phyloP scores from a whole-genome alignment of 2,113 vertebrate genomes.

The Tylochromis polylepis region DNA sequence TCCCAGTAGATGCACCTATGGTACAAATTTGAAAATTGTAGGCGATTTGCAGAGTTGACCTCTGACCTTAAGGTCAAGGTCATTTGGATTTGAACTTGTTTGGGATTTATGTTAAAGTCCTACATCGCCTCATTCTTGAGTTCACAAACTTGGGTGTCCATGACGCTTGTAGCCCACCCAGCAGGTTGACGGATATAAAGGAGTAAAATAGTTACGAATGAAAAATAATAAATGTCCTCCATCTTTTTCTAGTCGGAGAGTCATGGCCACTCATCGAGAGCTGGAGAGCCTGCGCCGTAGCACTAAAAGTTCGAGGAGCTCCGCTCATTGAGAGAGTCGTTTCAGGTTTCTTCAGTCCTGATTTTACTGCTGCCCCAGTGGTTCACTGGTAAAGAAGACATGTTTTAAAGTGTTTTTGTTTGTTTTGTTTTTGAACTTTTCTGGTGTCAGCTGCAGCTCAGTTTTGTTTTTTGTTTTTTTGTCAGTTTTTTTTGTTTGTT shows the following conservation, averaged over 20 bases:
- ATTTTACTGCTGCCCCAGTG: background rate
- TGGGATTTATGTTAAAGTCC: background rate
- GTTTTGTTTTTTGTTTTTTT: too few relatives aligned
- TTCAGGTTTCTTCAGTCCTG: background rate
- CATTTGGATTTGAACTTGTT: background rate
- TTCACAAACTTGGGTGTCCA: background rate
- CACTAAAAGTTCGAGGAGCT: slow-evolving; percentile 29
- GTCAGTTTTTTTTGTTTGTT: background rate
- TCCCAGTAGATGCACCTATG: background rate
- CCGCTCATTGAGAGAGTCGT: background rate
- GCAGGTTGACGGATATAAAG: background rate
- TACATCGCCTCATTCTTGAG: background rate
- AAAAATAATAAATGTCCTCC: background rate
- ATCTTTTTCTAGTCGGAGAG: slow-evolving; percentile 49
- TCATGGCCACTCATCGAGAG: slow-evolving; percentile 66
- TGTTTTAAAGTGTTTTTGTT: background rate
- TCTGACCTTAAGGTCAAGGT: background rate
- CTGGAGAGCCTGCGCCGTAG: slow-evolving; percentile 57
- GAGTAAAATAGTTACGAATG: background rate
- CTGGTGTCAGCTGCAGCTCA: background rate
- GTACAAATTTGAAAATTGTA: fast-evolving
- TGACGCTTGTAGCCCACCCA: background rate
- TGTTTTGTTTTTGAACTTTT: too few relatives aligned
- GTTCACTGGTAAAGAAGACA: background rate
- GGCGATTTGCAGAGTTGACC: background rate